Evolutionary conservation across 2,113 vertebrate species (phyloP).

Genomic region (Gambusia affinis): DNA sequence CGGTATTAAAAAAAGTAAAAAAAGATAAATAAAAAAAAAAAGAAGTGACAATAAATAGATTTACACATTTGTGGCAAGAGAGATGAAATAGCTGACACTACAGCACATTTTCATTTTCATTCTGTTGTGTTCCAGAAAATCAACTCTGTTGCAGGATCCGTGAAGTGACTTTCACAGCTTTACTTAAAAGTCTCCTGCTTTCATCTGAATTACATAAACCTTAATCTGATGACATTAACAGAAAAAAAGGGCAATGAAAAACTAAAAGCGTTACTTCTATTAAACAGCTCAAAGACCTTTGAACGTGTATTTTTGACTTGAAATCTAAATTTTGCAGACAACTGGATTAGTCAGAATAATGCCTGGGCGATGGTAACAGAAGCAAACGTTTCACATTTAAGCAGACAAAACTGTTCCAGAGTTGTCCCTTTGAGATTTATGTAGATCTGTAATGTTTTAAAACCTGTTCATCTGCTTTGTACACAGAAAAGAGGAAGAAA

Average conservation of each 20-base stretch:
- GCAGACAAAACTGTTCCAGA: constrained; percentile 34
- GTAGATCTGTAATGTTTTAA: neutral
- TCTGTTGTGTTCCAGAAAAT: constrained; percentile 2
- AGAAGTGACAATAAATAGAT: constrained; percentile 30
- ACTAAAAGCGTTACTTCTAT: constrained; percentile 25
- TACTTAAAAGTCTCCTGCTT: neutral
- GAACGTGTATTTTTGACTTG: neutral
- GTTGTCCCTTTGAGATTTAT: constrained; percentile 70
- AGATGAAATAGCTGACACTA: constrained; percentile 7
- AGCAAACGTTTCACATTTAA: constrained; percentile 64
- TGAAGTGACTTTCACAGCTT: constrained; percentile 9
- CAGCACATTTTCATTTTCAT: constrained; percentile 32
- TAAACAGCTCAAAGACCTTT: neutral
- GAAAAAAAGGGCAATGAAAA: constrained; percentile 13
- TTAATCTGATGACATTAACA: constrained; percentile 21
- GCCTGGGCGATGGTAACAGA: neutral
- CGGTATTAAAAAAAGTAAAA: constrained; percentile 29
- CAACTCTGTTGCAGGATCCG: constrained; percentile 22
- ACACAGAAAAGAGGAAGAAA: constrained; percentile 65
- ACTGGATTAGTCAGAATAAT: neutral
- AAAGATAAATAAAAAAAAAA: constrained; percentile 19
- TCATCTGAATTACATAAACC: neutral
- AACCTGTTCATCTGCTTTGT: constrained; percentile 52
- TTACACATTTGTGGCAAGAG: constrained; percentile 12
- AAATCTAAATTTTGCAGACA: constrained; percentile 1